phyloP scores from a whole-genome alignment of 2,797 vertebrate genomes.

The Myiothlypis coronata region DNA sequence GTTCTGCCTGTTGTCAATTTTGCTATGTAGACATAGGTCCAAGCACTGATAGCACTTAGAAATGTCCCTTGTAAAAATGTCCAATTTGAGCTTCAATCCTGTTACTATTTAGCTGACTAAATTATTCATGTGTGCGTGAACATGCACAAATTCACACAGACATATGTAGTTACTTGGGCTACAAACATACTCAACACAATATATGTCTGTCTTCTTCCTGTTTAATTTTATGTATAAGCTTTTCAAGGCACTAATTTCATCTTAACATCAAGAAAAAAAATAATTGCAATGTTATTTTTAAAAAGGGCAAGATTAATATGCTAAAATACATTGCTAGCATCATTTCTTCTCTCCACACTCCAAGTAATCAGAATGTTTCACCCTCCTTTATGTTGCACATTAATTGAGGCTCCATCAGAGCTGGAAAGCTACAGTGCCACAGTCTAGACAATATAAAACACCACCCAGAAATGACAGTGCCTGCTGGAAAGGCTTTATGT shows the following conservation, averaged over 20 bases:
- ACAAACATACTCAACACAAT: neutral
- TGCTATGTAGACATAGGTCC: rapidly evolving
- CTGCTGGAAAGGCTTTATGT: slow-evolving; percentile 46
- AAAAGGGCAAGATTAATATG: neutral
- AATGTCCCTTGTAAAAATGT: neutral
- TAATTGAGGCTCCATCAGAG: neutral
- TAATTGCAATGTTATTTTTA: neutral
- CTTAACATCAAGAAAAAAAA: neutral
- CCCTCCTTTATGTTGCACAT: neutral
- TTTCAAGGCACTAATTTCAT: neutral
- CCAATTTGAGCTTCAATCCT: neutral
- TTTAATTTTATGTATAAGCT: neutral
- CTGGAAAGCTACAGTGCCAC: neutral
- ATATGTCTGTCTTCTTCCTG: neutral
- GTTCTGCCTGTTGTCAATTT: neutral
- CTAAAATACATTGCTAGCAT: slow-evolving; percentile 9
- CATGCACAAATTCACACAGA: neutral
- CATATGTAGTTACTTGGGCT: neutral
- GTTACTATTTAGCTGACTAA: neutral
- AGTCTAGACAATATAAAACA: slow-evolving; percentile 46
- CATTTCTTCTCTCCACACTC: neutral
- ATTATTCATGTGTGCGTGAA: neutral
- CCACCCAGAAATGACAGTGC: slow-evolving; percentile 9
- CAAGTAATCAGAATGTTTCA: slow-evolving; percentile 28
- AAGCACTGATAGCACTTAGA: neutral